Conservation (phyloP, 2,113 vertebrate genomes). For the Puffinus mauretanicus region DNA sequence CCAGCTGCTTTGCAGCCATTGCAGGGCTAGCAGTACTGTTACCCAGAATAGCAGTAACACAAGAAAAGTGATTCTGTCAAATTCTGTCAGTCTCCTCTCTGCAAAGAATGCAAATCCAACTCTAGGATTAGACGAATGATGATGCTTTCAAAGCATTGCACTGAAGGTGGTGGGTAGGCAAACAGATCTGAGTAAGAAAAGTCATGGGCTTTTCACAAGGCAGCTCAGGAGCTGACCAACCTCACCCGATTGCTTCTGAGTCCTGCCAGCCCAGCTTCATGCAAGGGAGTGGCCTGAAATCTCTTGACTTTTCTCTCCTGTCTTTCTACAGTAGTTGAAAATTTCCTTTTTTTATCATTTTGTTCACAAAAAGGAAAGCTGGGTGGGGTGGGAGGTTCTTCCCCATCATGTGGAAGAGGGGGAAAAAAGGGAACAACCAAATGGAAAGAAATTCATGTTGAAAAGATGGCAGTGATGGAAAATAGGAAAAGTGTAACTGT, state of each 20-base stretch:
- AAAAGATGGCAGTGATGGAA: neutral
- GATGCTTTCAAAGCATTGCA: neutral
- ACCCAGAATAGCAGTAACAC: neutral
- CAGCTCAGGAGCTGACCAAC: neutral
- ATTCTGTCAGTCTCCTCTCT: neutral
- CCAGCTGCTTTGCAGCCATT: neutral
- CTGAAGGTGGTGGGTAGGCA: neutral
- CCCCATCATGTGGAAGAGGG: neutral
- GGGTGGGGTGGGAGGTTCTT: neutral
- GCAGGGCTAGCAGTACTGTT: neutral
- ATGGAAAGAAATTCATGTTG: neutral
- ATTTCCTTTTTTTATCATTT: neutral
- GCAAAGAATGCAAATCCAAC: neutral
- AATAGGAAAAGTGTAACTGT: neutral
- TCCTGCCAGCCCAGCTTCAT: neutral
- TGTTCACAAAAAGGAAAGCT: neutral
- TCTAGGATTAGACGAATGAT: neutral
- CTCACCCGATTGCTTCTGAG: accelerated
- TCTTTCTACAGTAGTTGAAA: neutral
- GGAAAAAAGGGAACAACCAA: neutral
- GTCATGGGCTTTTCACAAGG: neutral
- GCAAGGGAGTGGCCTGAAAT: neutral
- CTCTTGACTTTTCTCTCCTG: neutral
- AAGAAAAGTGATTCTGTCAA: neutral
- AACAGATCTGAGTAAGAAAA: neutral